Evolutionary conservation across 2,113 vertebrate genomes (phyloP), one percentile per base, ranked within the genome.

Genomic region (Chamaetylas fuelleborni): DNA sequence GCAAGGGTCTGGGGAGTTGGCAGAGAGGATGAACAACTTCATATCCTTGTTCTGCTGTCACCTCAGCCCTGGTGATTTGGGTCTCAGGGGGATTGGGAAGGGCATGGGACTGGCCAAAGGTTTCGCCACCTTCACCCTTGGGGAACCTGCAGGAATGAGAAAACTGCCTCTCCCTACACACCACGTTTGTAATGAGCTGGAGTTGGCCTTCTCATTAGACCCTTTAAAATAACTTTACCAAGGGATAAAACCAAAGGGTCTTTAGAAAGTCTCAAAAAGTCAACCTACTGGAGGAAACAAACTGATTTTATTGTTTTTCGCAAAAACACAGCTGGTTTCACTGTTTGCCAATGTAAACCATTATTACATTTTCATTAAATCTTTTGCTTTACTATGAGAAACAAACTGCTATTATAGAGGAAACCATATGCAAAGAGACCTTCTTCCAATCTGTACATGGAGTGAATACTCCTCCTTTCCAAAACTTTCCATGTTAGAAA

Each of bases 331-430:
- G 45, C 53, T 87, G 48, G 38, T 93, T 95, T 64, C 36, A 22
- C 58, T 76, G 61, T 71, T 85, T 72, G 81, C 73, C 90, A 85
- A 14, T 0, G 5, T 61, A 74, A 92, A 50, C 58, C 23, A 10
- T 31, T 91, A 70, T 79, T 89, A 42, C 20, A 61, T 72, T 91
- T 96, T 90, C 78, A 76, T 90, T 84, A 96, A 95, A 93, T 7
- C 12, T 88, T 82, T 67, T 53, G 12, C 22, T 95, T 78, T 57
- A 29, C 47, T 81, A 7, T 36, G 80, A 56, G 82, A 93, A 94
- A 43, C 40, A 31, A 3, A 3, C 31, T 73, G 33, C 29, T 64
- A 9, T 84, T 93, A 47, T 12, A 40, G 78, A 84, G 43, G 47
- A 87, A 91, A 71, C 14, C 38, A 34, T n/a, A 71, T 5, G 34